Evolutionary conservation across 2,888 invertebrate species (phyloP).

Genomic region (Galeopsomyia nigrocyanea): DNA sequence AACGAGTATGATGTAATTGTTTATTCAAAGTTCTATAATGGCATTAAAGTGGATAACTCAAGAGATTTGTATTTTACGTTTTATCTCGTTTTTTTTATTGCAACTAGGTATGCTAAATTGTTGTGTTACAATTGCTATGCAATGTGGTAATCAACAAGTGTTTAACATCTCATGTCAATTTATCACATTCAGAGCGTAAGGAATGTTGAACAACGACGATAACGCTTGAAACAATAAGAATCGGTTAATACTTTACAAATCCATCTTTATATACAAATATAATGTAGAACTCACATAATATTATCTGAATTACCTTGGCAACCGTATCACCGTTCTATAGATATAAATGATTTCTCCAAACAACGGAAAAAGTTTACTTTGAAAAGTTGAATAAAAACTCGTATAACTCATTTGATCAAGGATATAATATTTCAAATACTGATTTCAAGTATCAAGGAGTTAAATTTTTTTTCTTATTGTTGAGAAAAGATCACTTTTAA

Average conservation of each 20-base stretch:
- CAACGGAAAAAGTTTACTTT: too few relatives aligned
- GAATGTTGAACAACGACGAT: too few relatives aligned
- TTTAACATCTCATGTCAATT: constrained; percentile 23
- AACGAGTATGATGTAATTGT: not conserved
- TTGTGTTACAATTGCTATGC: constrained; percentile 25
- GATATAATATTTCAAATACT: too few relatives aligned
- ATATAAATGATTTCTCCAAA: too few relatives aligned
- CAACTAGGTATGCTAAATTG: not conserved
- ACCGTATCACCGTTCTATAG: too few relatives aligned
- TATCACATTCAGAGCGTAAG: constrained; percentile 19
- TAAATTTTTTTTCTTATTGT: too few relatives aligned
- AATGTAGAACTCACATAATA: constrained; percentile 16
- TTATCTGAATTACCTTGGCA: constrained; percentile 11
- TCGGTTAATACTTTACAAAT: constrained; percentile 6
- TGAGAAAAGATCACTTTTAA: too few relatives aligned
- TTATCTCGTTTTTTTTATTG: constrained; percentile 6
- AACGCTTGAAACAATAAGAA: too few relatives aligned
- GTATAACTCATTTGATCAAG: too few relatives aligned
- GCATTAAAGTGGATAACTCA: too few relatives aligned
- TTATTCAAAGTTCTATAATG: not conserved
- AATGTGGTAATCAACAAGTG: constrained; percentile 7
- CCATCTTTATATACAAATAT: constrained; percentile 40
- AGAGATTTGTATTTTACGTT: not conserved
- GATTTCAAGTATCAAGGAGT: too few relatives aligned
- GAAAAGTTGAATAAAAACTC: too few relatives aligned